Conservation (phyloP, 2,888 invertebrate species). For the Lepidonotus clava region DNA sequence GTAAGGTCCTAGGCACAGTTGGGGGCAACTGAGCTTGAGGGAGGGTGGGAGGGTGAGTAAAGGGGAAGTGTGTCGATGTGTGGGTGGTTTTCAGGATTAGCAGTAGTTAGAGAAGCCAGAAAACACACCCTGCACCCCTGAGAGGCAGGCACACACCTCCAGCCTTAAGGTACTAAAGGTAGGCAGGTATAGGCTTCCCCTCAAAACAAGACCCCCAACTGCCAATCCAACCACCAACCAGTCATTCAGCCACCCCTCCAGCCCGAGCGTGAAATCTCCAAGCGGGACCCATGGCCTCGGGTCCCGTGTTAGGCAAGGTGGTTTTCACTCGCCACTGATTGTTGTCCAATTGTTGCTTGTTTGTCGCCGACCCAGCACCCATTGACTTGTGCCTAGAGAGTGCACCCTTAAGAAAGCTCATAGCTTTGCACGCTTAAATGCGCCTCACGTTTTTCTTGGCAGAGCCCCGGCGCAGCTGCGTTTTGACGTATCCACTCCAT, state of each 20-base stretch:
- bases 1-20: too few relatives aligned
- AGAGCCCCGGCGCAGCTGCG: background rate
- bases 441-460: conserved; percentile 42
- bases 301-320: conserved; percentile 27
- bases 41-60: too few relatives aligned
- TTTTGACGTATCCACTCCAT: conserved; percentile 18
- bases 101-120: too few relatives aligned
- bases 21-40: too few relatives aligned
- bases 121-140: too few relatives aligned
- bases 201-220: too few relatives aligned
- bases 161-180: too few relatives aligned
- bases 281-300: background rate
- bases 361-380: conserved; percentile 5
- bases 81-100: too few relatives aligned
- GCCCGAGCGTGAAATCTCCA: conserved; percentile 11
- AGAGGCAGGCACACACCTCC: too few relatives aligned
- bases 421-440: background rate
- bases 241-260: background rate
- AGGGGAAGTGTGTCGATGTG: too few relatives aligned
- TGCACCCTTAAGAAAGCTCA: background rate
- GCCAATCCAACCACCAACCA: background rate
- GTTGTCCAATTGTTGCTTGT: conserved; percentile 49
- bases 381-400: conserved; percentile 1
- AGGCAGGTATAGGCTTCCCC: too few relatives aligned
- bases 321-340: conserved; percentile 10